Evolutionary conservation across 1,140 invertebrate genomes (phyloP).

Genomic region (Brachionus sp.): DNA sequence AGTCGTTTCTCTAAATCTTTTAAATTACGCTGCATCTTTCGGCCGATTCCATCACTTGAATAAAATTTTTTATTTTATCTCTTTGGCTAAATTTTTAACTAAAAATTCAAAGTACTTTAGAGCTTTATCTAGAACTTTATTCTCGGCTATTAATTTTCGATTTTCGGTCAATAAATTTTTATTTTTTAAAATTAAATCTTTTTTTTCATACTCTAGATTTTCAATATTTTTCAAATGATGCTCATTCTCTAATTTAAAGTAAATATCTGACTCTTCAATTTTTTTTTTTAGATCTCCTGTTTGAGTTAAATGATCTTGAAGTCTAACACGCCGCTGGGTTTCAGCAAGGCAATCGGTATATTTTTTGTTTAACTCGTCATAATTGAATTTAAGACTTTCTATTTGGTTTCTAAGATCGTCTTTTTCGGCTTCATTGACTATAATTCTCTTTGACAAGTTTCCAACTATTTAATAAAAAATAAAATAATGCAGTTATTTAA

Average conservation of each 20-base stretch:
- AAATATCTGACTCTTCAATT: constrained; percentile 41
- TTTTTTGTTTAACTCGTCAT: constrained; percentile 30
- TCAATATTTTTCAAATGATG: neutral
- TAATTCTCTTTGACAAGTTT: constrained; percentile 2
- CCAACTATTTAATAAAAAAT: neutral
- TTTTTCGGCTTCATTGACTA: constrained; percentile 34
- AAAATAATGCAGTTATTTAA: neutral
- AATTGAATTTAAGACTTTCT: neutral
- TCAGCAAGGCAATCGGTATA: constrained; percentile 14
- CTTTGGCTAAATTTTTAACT: neutral
- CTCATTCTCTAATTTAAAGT: neutral
- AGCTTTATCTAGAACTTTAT: constrained; percentile 39
- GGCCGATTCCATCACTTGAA: constrained; percentile 24
- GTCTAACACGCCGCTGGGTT: neutral
- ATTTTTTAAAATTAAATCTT: constrained; percentile 33
- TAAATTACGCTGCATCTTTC: constrained; percentile 11
- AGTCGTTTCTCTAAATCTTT: constrained; percentile 8
- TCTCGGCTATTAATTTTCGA: constrained; percentile 14
- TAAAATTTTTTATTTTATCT: neutral
- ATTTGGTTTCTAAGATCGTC: constrained; percentile 5
- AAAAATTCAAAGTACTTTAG: neutral
- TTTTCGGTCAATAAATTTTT: constrained; percentile 21
- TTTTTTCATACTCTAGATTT: constrained; percentile 1
- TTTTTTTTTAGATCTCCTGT: constrained; percentile 9
- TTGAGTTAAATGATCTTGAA: constrained; percentile 40